Conservation (phyloP, 1,140 invertebrate genomes). For the Ceratitis capitata region DNA sequence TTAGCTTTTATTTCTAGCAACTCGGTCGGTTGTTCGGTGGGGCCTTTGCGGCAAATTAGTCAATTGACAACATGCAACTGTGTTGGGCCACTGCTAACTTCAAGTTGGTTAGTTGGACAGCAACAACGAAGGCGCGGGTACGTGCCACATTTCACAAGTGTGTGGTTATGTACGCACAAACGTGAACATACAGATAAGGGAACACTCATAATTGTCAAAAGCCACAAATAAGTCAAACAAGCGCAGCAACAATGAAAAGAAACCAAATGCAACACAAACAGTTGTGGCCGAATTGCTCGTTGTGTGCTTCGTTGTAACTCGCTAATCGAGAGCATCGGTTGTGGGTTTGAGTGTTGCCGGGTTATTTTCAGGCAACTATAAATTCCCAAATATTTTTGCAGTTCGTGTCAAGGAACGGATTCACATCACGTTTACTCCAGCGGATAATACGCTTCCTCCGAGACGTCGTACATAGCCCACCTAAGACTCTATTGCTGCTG, state of each 20-base stretch:
- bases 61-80: conserved; percentile 29
- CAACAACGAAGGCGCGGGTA: background rate
- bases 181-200: background rate
- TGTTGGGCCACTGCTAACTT: background rate
- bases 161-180: background rate
- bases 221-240: background rate
- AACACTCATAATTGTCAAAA: background rate
- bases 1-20: no score
- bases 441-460: no score
- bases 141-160: background rate
- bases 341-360: background rate
- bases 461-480: no score
- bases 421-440: no score
- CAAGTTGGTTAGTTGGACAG: background rate
- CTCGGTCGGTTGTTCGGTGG: background rate
- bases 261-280: background rate
- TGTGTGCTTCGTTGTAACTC: conserved; percentile 12
- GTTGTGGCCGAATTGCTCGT: no score
- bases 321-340: background rate
- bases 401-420: no score
- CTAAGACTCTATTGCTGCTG: no score
- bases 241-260: background rate
- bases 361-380: no score
- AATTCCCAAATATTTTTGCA: no score
- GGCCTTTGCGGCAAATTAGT: conserved; percentile 33